Evolutionary conservation across 2,113 vertebrate genomes (phyloP).

Genomic region (Oreochromis tanganicae): DNA sequence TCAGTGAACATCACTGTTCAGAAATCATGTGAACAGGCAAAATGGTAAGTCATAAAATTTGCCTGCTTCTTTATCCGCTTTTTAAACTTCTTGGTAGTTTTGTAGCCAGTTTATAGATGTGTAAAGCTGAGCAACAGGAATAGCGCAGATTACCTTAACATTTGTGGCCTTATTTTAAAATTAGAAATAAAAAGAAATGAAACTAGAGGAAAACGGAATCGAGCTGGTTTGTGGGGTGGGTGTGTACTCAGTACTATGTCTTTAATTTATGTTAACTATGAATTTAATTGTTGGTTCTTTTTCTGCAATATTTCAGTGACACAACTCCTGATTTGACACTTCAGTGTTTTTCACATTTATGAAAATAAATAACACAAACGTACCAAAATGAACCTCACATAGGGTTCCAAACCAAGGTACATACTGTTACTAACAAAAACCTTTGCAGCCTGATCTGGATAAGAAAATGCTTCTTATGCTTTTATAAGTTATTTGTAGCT

Average conservation of each 20-base stretch:
- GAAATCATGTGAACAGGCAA: not conserved
- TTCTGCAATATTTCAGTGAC: not conserved
- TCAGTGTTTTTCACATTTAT: not conserved
- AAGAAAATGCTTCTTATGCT: not conserved
- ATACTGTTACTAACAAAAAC: not conserved
- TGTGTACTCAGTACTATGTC: not conserved
- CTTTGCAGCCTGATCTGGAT: not conserved
- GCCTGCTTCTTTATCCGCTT: not conserved
- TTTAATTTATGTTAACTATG: not conserved
- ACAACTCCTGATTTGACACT: not conserved
- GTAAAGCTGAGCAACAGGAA: not conserved
- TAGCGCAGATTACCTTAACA: rapidly evolving
- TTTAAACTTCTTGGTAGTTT: not conserved
- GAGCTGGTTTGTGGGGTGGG: not conserved
- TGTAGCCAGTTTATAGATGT: not conserved
- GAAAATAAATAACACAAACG: not conserved
- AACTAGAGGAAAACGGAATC: not conserved
- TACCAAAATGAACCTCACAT: not conserved
- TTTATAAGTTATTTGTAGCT: not conserved
- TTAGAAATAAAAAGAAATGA: not conserved
- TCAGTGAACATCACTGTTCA: not conserved
- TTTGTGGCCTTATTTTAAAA: not conserved
- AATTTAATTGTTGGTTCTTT: not conserved
- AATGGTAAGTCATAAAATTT: not conserved
- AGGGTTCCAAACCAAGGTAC: not conserved